phyloP scores from a whole-genome alignment of 2,113 vertebrate species.

The Archilochus colubris region DNA sequence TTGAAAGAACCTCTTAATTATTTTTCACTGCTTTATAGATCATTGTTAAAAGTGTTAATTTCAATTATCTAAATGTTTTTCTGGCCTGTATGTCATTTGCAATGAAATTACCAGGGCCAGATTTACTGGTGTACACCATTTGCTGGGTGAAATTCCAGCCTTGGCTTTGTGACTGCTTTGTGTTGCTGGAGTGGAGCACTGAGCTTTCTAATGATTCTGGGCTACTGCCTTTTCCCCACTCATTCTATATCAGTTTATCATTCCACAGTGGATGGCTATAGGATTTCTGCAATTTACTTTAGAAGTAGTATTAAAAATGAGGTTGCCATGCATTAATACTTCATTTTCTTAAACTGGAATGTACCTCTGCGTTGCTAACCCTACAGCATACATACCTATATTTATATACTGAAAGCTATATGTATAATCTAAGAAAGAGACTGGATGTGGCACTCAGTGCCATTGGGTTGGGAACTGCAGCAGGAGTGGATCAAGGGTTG shows the following conservation, averaged over 20 bases:
- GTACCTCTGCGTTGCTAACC: not conserved
- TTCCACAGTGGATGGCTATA: not conserved
- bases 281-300: slow-evolving; percentile 12
- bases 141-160: not conserved
- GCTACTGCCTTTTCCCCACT: slow-evolving; percentile 16
- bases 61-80: slow-evolving; percentile 55
- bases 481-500: too few species aligned
- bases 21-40: not conserved
- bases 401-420: not conserved
- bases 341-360: slow-evolving; percentile 12
- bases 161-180: not conserved
- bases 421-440: not conserved
- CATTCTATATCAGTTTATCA: slow-evolving; percentile 20
- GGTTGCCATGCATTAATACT: not conserved
- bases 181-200: slow-evolving; percentile 1
- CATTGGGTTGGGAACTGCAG: too few species aligned
- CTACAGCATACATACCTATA: not conserved
- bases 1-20: not conserved
- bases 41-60: slow-evolving; percentile 50
- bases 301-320: slow-evolving; percentile 51
- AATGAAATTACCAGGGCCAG: slow-evolving; percentile 23
- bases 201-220: slow-evolving; percentile 38
- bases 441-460: too few species aligned
- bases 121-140: slow-evolving; percentile 34
- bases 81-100: slow-evolving; percentile 22